Evolutionary conservation across 2,888 invertebrate species (phyloP), one percentile per base, ranked within the genome.

Genomic region (Mythimna impura): DNA sequence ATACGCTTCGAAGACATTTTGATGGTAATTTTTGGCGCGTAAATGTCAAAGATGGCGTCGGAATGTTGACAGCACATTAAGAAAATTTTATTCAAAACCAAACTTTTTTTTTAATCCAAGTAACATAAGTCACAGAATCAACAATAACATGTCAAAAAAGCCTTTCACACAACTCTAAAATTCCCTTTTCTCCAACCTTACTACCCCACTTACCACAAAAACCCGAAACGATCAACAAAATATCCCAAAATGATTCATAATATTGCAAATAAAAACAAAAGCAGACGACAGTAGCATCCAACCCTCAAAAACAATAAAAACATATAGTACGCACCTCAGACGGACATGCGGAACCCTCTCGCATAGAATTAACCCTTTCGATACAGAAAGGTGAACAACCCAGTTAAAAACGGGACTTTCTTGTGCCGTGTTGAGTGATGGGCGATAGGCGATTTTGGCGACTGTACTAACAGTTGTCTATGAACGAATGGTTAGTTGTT

Each of bases 361-460:
- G 82, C 84, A 81, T 91, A 93, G 93, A 94, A 94, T 95, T 95
- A 95, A 95, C 95, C 95, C 95, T 95, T 94, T 94, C 92, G 92
- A 92, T 93, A 91, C 87, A 86, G 89, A 89, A 93, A 95, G 95
- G 95, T 95, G 96, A 96, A 96, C 95, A 95, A 95, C 95, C 96
- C 94, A 90, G 91, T 89, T 92, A 89, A 91, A 93, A 93, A 93
- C 85, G 91, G 93, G 91, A 92, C 93, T 92, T 93, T 89, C 92
- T 90, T 90, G 85, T 84, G 76, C 78, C 67, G 76, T 76, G 64
- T 71, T 79, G 84, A 89, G 89, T 82, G 64, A 89, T 43, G 69
- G 80, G 85, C 83, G 75, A 69, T 17, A 2, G 76, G 91, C 93
- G 92, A 81, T 84, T 87, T 75, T 25, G 25, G 40, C 54, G 3